These are phyloP conservation scores for Manacus vitellinus DNA, from an alignment of 2,113 vertebrate species.

Conservation along the genomic window DNA sequence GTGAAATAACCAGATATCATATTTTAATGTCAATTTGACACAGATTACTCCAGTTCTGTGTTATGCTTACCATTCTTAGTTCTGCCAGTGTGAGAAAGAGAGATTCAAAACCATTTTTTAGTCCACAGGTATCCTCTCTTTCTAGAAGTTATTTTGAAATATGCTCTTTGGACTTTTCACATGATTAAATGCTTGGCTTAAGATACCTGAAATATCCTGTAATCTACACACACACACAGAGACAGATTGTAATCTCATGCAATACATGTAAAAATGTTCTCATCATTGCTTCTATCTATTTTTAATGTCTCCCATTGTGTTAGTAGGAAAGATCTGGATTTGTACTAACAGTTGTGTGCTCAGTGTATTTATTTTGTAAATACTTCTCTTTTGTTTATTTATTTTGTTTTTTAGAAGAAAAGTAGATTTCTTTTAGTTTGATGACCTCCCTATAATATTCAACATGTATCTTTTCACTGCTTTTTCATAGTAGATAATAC, in stretches of 20 bases:
- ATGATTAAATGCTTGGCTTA: slow-evolving; percentile 44
- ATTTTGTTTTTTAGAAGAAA: not conserved
- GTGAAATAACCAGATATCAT: not conserved
- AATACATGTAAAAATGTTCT: not conserved
- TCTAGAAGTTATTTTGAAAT: not conserved
- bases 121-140: not conserved
- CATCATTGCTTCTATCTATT: not conserved
- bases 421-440: not conserved
- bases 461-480: not conserved
- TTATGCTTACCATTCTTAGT: not conserved
- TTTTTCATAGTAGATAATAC: not conserved
- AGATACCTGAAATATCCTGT: slow-evolving; percentile 19
- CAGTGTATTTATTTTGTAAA: not conserved
- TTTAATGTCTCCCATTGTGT: slow-evolving; percentile 11
- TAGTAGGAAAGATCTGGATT: not conserved
- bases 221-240: not conserved
- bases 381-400: not conserved
- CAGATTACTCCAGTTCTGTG: not conserved
- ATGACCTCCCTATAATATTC: not conserved
- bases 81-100: not conserved
- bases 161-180: not conserved
- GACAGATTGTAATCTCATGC: not conserved
- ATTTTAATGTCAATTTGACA: not conserved
- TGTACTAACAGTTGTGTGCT: not conserved
- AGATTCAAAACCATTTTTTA: not conserved